These are phyloP conservation scores for Penaeus indicus DNA, from an alignment of 1,140 invertebrate species.

Conservation along the genomic window DNA sequence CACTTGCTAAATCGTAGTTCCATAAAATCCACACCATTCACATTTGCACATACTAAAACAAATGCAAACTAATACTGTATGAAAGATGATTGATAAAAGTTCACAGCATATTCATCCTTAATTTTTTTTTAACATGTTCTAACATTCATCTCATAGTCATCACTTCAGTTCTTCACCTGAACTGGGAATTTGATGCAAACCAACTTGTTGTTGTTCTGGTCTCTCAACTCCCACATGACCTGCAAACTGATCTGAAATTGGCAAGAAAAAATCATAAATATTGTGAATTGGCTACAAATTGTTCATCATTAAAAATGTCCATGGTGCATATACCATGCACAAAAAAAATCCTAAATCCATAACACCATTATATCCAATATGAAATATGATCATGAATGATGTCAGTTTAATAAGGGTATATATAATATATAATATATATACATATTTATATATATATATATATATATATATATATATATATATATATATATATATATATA, in stretches of 20 bases:
- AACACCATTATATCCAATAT: not conserved
- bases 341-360: not conserved
- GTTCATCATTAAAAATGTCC: no score
- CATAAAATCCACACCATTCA: no score
- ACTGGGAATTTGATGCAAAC: constrained; percentile 35
- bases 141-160: no score
- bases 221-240: constrained; percentile 19
- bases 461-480: constrained; percentile 10
- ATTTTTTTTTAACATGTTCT: no score
- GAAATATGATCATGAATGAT: not conserved
- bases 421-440: not conserved
- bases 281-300: no score
- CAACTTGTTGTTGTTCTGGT: not conserved
- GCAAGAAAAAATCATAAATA: not conserved
- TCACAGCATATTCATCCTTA: no score
- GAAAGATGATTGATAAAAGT: no score
- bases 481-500: not conserved
- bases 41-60: no score
- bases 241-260: not conserved
- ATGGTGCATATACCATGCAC: not conserved
- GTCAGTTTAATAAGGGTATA: not conserved
- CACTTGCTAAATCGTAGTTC: no score
- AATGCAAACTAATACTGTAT: no score
- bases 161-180: not conserved
- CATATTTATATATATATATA: not conserved